These are phyloP conservation scores for Holothuria leucospilota DNA, from an alignment of 53 echinoderm and acorn worm genomes.

Conservation along the genomic window DNA sequence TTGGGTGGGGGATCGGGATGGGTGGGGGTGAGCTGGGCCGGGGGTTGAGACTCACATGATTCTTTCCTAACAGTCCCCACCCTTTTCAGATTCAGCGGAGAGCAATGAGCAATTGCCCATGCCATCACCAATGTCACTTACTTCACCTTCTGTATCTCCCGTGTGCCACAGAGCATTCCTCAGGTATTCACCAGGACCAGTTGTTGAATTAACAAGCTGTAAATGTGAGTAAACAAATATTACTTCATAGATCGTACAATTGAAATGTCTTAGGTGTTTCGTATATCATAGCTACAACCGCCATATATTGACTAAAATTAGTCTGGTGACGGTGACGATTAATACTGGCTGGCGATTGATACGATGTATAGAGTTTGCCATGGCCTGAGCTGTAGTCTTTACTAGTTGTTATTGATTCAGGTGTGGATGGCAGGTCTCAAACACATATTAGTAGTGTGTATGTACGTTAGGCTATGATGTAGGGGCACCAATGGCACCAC, in stretches of 20 bases:
- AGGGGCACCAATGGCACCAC: too few relatives aligned
- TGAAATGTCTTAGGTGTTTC: too few relatives aligned
- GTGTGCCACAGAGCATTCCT: slow-evolving; percentile 99
- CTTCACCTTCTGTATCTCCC: slow-evolving; percentile 91
- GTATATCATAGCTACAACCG: too few relatives aligned
- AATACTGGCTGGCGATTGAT: background rate
- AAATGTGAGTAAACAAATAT: slow-evolving; percentile 37
- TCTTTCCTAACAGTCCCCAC: too few relatives aligned
- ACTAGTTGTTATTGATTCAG: background rate
- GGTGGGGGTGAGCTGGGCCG: too few relatives aligned
- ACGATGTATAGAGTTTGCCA: background rate
- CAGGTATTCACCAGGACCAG: slow-evolving; percentile 92
- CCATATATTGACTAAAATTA: too few relatives aligned
- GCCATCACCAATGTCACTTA: slow-evolving; percentile 12
- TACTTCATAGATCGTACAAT: background rate
- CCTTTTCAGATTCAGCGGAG: too few relatives aligned
- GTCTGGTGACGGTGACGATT: too few relatives aligned
- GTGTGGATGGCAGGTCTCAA: background rate
- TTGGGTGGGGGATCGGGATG: too few relatives aligned
- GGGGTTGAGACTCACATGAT: too few relatives aligned
- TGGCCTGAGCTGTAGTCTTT: background rate
- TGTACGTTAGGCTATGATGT: too few relatives aligned
- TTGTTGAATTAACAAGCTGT: slow-evolving; percentile 95
- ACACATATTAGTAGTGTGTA: background rate
- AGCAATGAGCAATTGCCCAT: too few relatives aligned